These are phyloP conservation scores for Sinopyrophorus schimmeli DNA, from an alignment of 2,888 invertebrate species.

Conservation along the genomic window DNA sequence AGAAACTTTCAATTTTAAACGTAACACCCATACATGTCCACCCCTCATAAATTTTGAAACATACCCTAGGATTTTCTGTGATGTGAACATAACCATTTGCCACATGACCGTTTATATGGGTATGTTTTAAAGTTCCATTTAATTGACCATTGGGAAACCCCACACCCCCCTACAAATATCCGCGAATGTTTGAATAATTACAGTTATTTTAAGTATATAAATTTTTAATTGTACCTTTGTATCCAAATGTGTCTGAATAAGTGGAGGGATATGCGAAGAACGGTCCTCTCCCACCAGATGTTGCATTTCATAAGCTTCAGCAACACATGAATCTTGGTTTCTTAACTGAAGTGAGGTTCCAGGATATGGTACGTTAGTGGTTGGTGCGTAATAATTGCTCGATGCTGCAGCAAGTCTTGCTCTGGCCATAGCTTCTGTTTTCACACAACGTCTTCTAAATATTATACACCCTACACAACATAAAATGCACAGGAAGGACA, in stretches of 20 bases:
- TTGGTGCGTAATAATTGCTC: constrained; percentile 43
- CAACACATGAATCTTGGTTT: constrained; percentile 42
- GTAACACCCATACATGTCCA: too few relatives aligned
- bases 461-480: constrained; percentile 56
- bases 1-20: too few relatives aligned
- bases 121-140: constrained; percentile 56
- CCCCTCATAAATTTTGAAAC: constrained; percentile 28
- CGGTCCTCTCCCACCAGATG: constrained; percentile 48
- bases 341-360: constrained; percentile 40
- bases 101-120: constrained; percentile 57
- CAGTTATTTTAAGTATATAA: too few relatives aligned
- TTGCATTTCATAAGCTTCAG: constrained; percentile 52
- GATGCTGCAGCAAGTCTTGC: constrained; percentile 40
- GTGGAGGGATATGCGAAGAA: constrained; percentile 48
- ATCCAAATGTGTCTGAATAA: constrained; percentile 55
- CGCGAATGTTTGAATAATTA: too few relatives aligned
- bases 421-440: constrained; percentile 41
- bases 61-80: constrained; percentile 71
- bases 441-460: constrained; percentile 54
- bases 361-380: constrained; percentile 15
- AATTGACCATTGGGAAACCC: constrained; percentile 58
- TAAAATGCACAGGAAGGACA: constrained; percentile 55
- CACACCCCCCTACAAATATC: constrained; percentile 49
- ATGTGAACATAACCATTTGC: constrained; percentile 66
- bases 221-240: constrained; percentile 58